phyloP scores from a whole-genome alignment of 2,113 vertebrate genomes.

The Triplophysa tibetana region DNA sequence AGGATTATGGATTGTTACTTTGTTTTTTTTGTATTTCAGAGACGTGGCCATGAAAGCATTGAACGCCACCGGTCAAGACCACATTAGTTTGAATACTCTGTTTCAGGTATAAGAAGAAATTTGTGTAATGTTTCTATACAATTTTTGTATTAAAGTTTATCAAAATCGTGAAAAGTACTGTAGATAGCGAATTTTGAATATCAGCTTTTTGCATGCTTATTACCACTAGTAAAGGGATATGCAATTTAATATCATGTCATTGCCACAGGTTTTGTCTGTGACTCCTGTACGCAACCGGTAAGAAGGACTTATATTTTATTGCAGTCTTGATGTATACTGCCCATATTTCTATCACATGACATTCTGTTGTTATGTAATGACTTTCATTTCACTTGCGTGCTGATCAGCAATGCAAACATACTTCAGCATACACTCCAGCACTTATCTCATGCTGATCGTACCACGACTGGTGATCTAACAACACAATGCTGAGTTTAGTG shows the following conservation, averaged over 20 bases:
- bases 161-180: too few relatives aligned
- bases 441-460: not conserved
- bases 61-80: constrained; percentile 82
- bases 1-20: not conserved
- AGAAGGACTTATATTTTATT: constrained; percentile 38
- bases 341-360: not conserved
- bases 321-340: not conserved
- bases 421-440: not conserved
- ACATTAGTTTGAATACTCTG: constrained; percentile 79
- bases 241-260: not conserved
- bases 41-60: constrained; percentile 83
- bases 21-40: constrained; percentile 65
- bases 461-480: not conserved
- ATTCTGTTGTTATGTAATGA: not conserved
- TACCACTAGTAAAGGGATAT: too few relatives aligned
- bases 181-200: too few relatives aligned
- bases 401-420: not conserved
- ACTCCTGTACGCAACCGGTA: constrained; percentile 72
- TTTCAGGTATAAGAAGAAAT: constrained; percentile 76
- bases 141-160: too few relatives aligned
- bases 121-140: not conserved
- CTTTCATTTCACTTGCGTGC: constrained; percentile 2
- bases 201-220: too few relatives aligned
- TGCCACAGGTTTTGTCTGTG: constrained; percentile 68
- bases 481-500: not conserved